A percentile compares a stretch with the other conserved stretches of the same genome.
Conservation (phyloP, 2,888 invertebrate species). For the Cloeon dipterum region DNA sequence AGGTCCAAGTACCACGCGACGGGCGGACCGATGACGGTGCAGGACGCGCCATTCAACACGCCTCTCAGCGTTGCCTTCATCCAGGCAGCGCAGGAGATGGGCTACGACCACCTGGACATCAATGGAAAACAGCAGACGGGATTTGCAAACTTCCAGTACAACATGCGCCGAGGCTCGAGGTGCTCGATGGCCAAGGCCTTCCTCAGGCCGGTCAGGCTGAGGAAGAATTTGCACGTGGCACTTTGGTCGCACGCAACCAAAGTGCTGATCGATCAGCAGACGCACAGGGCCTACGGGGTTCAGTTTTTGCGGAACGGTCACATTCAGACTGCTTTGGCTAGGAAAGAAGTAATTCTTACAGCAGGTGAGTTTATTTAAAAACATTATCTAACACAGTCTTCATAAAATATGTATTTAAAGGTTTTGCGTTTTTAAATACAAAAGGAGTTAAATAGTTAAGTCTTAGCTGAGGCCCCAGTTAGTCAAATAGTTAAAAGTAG, state of each 20-base stretch:
- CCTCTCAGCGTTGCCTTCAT: conserved; percentile 66
- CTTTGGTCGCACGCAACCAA: conserved; percentile 59
- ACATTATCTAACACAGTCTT: conserved; percentile 2
- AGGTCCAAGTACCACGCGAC: conserved; percentile 42
- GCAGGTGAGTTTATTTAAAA: too few species aligned
- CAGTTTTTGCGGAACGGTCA: conserved; percentile 42
- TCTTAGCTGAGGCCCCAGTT: too few species aligned
- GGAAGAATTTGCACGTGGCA: conserved; percentile 62
- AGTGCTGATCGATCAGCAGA: conserved; percentile 43
- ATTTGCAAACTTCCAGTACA: conserved; percentile 66
- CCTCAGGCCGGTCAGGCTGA: conserved; percentile 47
- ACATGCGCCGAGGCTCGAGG: conserved; percentile 63
- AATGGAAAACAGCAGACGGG: conserved; percentile 75
- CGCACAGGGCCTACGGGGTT: conserved; percentile 53
- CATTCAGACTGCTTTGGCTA: conserved; percentile 38
- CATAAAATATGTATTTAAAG: background rate
- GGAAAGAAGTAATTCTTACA: conserved; percentile 58
- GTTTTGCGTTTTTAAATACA: too few species aligned
- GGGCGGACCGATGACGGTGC: conserved; percentile 53
- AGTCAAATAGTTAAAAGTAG: too few species aligned
- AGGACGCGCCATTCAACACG: conserved; percentile 56
- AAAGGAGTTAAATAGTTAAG: too few species aligned
- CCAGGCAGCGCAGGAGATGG: conserved; percentile 81
- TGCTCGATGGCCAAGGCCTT: conserved; percentile 74
- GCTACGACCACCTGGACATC: conserved; percentile 64